Percentiles rank a stretch among this genome's conserved stretches.
phyloP scores from a whole-genome alignment of 2,113 vertebrate species.

The Rissa tridactyla region DNA sequence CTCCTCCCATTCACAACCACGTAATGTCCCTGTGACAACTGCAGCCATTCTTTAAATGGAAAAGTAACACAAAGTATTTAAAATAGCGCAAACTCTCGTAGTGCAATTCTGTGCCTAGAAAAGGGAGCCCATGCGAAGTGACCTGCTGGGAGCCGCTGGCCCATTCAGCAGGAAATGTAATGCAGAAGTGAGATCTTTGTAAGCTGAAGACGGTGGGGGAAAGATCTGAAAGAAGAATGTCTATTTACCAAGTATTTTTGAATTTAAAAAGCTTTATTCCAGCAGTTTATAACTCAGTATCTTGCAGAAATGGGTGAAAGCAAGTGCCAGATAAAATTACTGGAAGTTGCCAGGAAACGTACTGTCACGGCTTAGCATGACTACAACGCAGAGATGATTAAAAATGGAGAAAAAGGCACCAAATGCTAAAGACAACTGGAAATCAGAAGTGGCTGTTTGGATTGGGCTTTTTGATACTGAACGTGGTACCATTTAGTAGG shows the following conservation, averaged over 20 bases:
- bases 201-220: not conserved
- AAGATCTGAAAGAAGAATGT: not conserved
- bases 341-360: slow-evolving; percentile 31
- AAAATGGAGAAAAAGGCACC: not conserved
- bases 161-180: not conserved
- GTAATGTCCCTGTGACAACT: not conserved
- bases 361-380: not conserved
- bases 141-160: not conserved
- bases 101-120: not conserved
- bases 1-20: not conserved
- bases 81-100: not conserved
- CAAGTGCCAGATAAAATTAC: not conserved
- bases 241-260: not conserved
- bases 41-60: not conserved
- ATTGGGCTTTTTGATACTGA: not conserved
- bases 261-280: not conserved
- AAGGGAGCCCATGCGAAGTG: accelerated
- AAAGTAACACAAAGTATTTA: not conserved
- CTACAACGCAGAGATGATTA: accelerated
- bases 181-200: not conserved
- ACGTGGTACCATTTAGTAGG: accelerated
- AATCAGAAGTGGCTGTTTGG: not conserved
- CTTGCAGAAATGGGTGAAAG: not conserved
- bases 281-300: not conserved
- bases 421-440: not conserved